These are phyloP conservation scores for Bothrops jararaca DNA, from an alignment of 2,113 vertebrate genomes.

Conservation along the genomic window DNA sequence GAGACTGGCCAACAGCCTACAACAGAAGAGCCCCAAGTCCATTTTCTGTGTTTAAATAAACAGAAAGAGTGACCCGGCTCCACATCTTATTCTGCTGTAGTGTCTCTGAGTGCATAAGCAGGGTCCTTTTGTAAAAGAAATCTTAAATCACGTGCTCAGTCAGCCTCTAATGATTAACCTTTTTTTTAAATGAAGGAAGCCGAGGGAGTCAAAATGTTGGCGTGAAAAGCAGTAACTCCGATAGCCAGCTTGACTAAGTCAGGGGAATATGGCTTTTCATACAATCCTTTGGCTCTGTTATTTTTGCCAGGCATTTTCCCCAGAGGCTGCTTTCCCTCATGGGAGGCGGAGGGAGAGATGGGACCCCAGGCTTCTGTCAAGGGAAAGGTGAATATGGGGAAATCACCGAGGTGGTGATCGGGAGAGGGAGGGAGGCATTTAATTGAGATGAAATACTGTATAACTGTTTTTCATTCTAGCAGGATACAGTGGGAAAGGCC, in stretches of 20 bases:
- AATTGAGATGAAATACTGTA: conserved; percentile 65
- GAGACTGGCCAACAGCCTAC: conserved; percentile 35
- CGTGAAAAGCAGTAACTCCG: conserved; percentile 52
- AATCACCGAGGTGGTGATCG: conserved; percentile 73
- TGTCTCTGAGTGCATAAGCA: conserved; percentile 30
- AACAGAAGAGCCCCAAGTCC: conserved; percentile 9
- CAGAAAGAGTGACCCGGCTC: conserved; percentile 14
- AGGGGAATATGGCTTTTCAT: conserved; percentile 74
- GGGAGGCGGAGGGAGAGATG: conserved; percentile 74
- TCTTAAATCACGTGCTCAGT: conserved; percentile 50
- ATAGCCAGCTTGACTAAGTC: conserved; percentile 69
- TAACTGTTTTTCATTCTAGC: conserved; percentile 57
- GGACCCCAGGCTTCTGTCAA: conserved; percentile 75
- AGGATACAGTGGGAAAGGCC: conserved; percentile 66
- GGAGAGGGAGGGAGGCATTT: conserved; percentile 73
- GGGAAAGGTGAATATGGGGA: conserved; percentile 75
- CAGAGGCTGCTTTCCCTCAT: conserved; percentile 75
- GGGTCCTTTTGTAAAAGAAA: conserved; percentile 50
- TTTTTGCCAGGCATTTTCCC: conserved; percentile 74
- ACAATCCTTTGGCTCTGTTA: conserved; percentile 75
- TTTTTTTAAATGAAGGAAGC: conserved; percentile 59
- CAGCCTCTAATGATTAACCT: conserved; percentile 49
- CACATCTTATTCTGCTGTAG: conserved; percentile 22
- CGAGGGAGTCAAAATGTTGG: conserved; percentile 34
- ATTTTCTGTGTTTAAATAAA: background rate